A percentile compares a stretch with the other conserved stretches of the same genome.
These are phyloP conservation scores for Amblyopsis rosae DNA, from an alignment of 2,113 vertebrate species.

Conservation along the genomic window DNA sequence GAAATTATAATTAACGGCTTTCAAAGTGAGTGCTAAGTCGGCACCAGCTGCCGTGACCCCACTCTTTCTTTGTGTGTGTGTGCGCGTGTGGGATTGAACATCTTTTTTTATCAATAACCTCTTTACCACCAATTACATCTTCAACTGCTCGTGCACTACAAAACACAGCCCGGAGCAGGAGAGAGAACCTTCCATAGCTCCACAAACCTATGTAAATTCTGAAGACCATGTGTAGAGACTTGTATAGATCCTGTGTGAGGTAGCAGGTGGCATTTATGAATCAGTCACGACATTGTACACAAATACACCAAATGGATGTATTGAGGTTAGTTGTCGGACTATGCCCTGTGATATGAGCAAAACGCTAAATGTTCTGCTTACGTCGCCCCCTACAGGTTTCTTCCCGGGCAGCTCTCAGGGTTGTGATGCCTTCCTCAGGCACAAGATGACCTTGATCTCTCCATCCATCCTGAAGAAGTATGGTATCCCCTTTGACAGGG, in stretches of 20 bases:
- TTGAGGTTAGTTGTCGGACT: no score
- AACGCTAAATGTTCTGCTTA: background rate
- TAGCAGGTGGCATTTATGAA: no score
- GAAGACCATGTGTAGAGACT: no score
- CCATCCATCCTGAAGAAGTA: conserved; percentile 98
- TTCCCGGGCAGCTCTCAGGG: conserved; percentile 98
- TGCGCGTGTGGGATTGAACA: background rate
- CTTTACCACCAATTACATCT: conserved; percentile 13
- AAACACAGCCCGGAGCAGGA: background rate
- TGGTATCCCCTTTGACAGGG: conserved; percentile 93
- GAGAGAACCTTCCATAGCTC: background rate
- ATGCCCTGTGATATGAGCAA: no score
- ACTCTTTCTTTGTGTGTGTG: background rate
- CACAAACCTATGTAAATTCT: no score
- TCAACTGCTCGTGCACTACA: background rate
- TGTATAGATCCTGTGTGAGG: no score
- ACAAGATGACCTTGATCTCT: conserved; percentile 99
- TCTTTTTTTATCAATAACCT: conserved; percentile 6
- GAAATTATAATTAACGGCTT: conserved; percentile 31
- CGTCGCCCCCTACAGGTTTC: conserved; percentile 79
- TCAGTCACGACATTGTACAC: no score
- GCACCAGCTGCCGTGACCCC: conserved; percentile 5
- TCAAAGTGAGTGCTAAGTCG: conserved; percentile 9
- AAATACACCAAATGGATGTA: no score
- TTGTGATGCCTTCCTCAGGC: conserved; percentile 95